Evolutionary conservation across 2,888 invertebrate species (phyloP), one percentile per base, ranked within the genome.

Genomic region (Sphaeridia pumilis): DNA sequence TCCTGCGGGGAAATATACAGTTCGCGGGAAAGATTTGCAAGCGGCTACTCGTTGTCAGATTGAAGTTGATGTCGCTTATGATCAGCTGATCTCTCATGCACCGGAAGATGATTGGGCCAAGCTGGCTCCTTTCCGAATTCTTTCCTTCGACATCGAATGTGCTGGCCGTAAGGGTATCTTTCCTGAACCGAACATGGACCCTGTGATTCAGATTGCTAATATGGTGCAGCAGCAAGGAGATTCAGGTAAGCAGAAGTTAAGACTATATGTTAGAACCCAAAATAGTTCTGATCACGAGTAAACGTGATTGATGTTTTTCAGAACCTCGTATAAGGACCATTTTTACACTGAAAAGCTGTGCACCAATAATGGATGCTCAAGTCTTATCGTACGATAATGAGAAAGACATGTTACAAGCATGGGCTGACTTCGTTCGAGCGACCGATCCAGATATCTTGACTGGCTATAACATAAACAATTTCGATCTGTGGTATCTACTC

Each of bases 141-240:
- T 95, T 25, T 97, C 95, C 71, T 95, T 95, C 75, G 98, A 99
- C 73, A 99, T 99, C 70, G 98, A 99, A 74, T 99, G 98, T 76
- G 94, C 97, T 59, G 95, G 95, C 4, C 78, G 98, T 64, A 92
- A 90, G 78, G 97, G 84, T 56, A 80, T 97, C 46, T 99, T 99
- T 70, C 98, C 98, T 2, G 97, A 98, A 70, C 83, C 97, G 3
- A 83, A 89, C 66, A 82, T 89, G 67, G 98, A 99, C 75, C 89
- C 95, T 17, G 90, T 99, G 1, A 99, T 99, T 70, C 98, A 99
- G 76, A 98, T 99, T 65, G 97, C 97, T 28, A 95, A 93, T 68
- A 94, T 98, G 85, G 89, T 97, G 2, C 83, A 89, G 46, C 74
- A 81, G 49, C 94, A 98, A 72, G 97, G 97, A 26, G 82, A 84